Conservation (phyloP, 2,888 invertebrate species). For the Lasioglossum vierecki region DNA sequence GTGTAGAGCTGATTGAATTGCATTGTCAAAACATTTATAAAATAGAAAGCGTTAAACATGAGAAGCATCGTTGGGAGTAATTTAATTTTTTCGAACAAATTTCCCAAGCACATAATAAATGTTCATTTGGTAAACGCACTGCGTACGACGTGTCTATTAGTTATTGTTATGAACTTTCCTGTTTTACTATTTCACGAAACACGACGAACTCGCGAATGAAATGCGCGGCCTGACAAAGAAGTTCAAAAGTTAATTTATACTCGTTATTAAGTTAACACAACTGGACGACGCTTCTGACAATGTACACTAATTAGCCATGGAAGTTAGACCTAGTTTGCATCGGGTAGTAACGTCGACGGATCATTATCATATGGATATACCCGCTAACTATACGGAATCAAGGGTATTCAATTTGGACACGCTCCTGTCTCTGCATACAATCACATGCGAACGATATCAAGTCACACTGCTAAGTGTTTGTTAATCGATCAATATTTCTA, state of each 20-base stretch:
- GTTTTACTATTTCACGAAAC: neutral
- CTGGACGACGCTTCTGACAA: slow-evolving; percentile 35
- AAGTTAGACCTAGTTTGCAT: slow-evolving; percentile 59
- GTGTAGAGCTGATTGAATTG: too few relatives aligned
- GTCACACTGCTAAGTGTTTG: slow-evolving; percentile 1
- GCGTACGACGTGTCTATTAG: neutral
- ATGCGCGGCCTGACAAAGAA: slow-evolving; percentile 12
- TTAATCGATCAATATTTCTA: slow-evolving; percentile 16
- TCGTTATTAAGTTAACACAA: slow-evolving; percentile 31
- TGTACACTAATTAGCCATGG: slow-evolving; percentile 49
- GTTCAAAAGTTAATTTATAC: slow-evolving; percentile 27
- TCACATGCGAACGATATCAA: slow-evolving; percentile 1
- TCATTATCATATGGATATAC: slow-evolving; percentile 58
- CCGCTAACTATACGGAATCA: slow-evolving; percentile 50
- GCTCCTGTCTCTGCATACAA: slow-evolving; percentile 12
- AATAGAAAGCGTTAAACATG: neutral
- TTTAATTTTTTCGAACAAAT: neutral
- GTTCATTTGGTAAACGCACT: neutral
- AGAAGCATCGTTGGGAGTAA: neutral
- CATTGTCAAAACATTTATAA: too few relatives aligned
- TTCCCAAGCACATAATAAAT: neutral
- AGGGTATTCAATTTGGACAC: slow-evolving; percentile 48
- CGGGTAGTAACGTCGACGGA: slow-evolving; percentile 37
- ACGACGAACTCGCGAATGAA: slow-evolving; percentile 1
- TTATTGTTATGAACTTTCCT: neutral